Percentiles rank a stretch among this genome's conserved stretches.
These are phyloP conservation scores for Laticauda colubrina DNA, from an alignment of 2,113 vertebrate species.

Conservation along the genomic window DNA sequence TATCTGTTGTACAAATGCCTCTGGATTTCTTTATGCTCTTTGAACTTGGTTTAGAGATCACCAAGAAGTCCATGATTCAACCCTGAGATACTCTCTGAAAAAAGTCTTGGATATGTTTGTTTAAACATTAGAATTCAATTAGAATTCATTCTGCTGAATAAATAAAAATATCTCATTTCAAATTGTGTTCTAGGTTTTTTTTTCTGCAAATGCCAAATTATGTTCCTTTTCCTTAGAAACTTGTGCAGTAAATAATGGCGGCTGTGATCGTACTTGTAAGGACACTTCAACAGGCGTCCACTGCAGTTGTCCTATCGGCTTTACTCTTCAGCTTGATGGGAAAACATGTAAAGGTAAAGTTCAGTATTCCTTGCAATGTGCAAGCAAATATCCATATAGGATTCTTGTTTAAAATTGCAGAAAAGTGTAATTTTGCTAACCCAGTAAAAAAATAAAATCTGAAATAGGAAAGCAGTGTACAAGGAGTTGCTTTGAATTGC, in stretches of 20 bases:
- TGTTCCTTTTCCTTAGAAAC: slow-evolving; percentile 79
- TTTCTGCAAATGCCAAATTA: slow-evolving; percentile 29
- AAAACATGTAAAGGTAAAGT: slow-evolving; percentile 93
- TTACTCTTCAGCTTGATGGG: slow-evolving; percentile 90
- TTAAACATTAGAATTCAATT: background rate
- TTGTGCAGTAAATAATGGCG: slow-evolving; percentile 93
- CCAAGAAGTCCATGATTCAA: background rate
- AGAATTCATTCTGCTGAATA: background rate
- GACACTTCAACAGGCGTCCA: slow-evolving; percentile 96
- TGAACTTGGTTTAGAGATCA: background rate
- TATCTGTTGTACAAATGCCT: background rate
- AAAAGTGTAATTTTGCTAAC: background rate
- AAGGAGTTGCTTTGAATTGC: fast-evolving
- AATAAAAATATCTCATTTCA: background rate
- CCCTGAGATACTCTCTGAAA: background rate
- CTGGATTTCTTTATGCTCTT: background rate
- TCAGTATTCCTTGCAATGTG: fast-evolving
- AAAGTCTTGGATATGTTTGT: background rate
- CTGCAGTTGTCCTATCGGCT: slow-evolving; percentile 93
- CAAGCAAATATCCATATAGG: fast-evolving
- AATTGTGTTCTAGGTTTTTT: background rate
- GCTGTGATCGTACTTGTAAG: slow-evolving; percentile 96
- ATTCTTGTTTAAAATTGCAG: background rate
- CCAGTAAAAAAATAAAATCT: background rate
- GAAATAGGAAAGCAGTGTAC: background rate